Evolutionary conservation across 1,140 invertebrate genomes (phyloP), one percentile per base, ranked within the genome.

Genomic region (Brachionus manjavacas): DNA sequence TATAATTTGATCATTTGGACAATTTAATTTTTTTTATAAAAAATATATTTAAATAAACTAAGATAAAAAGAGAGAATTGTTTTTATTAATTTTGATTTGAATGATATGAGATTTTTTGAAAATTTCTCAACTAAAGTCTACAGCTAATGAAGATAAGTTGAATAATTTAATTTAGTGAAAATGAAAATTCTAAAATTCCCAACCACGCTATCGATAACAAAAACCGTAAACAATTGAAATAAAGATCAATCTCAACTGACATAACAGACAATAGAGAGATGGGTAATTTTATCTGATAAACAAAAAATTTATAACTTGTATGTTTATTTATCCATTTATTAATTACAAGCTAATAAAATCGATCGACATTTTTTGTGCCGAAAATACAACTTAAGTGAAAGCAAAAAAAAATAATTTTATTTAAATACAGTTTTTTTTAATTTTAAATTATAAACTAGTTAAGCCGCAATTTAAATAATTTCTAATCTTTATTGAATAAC

Each of bases 301-400:
- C 28, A 72, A 72, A 20, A 72, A 72, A 72, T 39, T 60, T 60
- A 72, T 72, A 39, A 20, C 68, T 72, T 72, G 68, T 72, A 72
- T 41, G 68, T 72, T 72, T 72, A 72, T 72, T 72, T 72, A 72
- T 72, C 68, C 68, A 72, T 39, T 16, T 39, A 39, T 72, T 72
- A 72, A 41, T 43, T 11, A 16, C 35, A 72, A 72, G 68, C 68
- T 72, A 72, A 72, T 72, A 72, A 72, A 72, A 72, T 46, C 39
- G 2, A 39, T 72, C 16, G 28, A 41, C 39, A 72, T 41, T 41
- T 72, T 70, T 72, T 41, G 4, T 20, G 31, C 39, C 31, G 16
- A 20, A 39, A 72, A 72, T 72, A 23, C 6, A 72, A 41, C 4
- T 16, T 11, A 39, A 39, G 39, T 31, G 14, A 31, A 70, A 70